Evolutionary conservation across 1,140 invertebrate genomes (phyloP).

Genomic region (Drosophila hydei): DNA sequence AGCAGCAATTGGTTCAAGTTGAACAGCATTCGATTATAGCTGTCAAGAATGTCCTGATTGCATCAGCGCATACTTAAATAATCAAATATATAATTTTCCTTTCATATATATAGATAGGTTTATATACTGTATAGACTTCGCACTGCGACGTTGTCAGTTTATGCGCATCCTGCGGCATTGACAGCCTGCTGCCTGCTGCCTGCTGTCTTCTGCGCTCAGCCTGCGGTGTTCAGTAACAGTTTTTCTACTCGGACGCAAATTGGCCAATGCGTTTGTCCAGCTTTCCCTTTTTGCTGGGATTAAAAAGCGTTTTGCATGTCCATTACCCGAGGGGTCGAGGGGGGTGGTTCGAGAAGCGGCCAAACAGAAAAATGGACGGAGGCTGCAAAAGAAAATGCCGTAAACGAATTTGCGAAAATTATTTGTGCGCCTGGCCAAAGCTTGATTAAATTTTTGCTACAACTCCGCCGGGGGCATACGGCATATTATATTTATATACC

Average conservation of each 20-base stretch:
- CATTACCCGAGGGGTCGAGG: conserved; percentile 26
- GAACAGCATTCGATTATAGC: conserved; percentile 3
- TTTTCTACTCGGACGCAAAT: conserved; percentile 40
- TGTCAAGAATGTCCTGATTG: conserved; percentile 6
- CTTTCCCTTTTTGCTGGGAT: conserved; percentile 48
- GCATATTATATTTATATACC: conserved; percentile 62
- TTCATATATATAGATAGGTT: conserved; percentile 8
- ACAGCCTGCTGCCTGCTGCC: conserved; percentile 23
- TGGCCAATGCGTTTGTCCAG: conserved; percentile 39
- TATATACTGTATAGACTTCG: not conserved
- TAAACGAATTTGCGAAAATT: conserved; percentile 79
- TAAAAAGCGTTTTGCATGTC: conserved; percentile 78
- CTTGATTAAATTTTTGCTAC: conserved; percentile 71
- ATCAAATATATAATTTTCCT: not conserved
- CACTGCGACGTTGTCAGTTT: conserved; percentile 35
- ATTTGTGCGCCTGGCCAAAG: conserved; percentile 54
- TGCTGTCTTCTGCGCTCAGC: not conserved
- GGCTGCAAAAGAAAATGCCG: conserved; percentile 57
- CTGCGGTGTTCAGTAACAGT: conserved; percentile 25
- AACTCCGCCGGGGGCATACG: conserved; percentile 68
- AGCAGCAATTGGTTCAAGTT: not conserved
- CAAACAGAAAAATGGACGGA: conserved; percentile 2
- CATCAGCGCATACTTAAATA: not conserved
- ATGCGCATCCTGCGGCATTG: conserved; percentile 18
- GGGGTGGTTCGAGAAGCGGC: too few relatives aligned